Conservation (phyloP, 2,113 vertebrate genomes). For the Phalacrocorax pelagicus region DNA sequence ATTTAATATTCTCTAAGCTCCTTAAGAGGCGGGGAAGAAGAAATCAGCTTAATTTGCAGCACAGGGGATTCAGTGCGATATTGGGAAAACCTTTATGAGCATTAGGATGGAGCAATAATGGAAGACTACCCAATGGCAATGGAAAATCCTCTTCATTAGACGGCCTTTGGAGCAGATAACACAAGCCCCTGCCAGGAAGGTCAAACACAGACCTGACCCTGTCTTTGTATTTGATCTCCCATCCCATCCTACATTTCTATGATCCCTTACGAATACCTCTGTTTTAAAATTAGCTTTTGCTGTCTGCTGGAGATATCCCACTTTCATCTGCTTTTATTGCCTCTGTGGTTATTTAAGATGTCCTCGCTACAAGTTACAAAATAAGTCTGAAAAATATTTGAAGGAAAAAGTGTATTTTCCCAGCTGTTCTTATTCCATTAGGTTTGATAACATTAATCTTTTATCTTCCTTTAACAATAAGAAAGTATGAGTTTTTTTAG, state of each 20-base stretch:
- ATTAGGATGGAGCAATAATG: not conserved
- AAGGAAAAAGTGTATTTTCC: not conserved
- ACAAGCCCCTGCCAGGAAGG: not conserved
- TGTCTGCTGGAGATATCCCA: not conserved
- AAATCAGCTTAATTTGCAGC: not conserved
- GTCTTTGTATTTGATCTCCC: not conserved
- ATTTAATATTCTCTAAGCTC: not conserved
- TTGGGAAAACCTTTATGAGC: not conserved
- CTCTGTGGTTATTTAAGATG: not conserved
- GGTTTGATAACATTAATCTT: not conserved
- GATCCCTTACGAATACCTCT: not conserved
- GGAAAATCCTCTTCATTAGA: not conserved
- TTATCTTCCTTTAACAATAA: not conserved
- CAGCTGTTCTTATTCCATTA: not conserved
- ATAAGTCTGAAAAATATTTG: not conserved
- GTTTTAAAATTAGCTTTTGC: not conserved
- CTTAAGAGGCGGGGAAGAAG: not conserved
- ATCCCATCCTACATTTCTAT: not conserved
- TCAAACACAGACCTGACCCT: not conserved
- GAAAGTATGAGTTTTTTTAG: not conserved
- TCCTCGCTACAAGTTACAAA: not conserved
- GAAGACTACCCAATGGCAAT: not conserved
- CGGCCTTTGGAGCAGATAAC: not conserved
- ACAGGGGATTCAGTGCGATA: not conserved
- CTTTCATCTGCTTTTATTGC: not conserved